These are phyloP conservation scores for Tetraodon nigroviridis DNA, from an alignment of 2,113 vertebrate species.

Conservation along the genomic window DNA sequence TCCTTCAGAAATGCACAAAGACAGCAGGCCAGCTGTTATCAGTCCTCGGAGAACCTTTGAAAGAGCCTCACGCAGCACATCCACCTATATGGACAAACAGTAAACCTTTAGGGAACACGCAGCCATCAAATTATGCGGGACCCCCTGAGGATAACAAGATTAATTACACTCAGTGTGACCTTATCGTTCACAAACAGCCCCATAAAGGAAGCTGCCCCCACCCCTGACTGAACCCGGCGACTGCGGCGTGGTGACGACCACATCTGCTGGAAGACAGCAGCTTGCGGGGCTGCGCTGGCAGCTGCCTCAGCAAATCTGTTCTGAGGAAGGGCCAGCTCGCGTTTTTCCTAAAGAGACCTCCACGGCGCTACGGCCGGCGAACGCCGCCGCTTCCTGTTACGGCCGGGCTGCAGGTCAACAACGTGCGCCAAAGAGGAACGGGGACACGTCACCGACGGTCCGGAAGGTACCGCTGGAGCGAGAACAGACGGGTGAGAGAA, in stretches of 20 bases:
- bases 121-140: constrained; percentile 36
- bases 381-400: not conserved
- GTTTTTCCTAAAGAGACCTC: constrained; percentile 39
- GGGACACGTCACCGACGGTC: constrained; percentile 26
- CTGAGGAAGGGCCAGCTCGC: constrained; percentile 17
- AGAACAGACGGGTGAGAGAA: not conserved
- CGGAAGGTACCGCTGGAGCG: constrained; percentile 1
- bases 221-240: constrained; percentile 31
- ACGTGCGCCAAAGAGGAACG: too few species aligned
- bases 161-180: constrained; percentile 63
- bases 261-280: constrained; percentile 44
- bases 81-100: constrained; percentile 3
- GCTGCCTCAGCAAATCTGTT: constrained; percentile 49
- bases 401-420: too few species aligned
- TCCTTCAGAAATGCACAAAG: constrained; percentile 71
- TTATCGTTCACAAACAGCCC: constrained; percentile 61
- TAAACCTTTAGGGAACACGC: constrained; percentile 53
- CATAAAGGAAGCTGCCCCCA: constrained; percentile 43
- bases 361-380: constrained; percentile 14
- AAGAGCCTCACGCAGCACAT: constrained; percentile 2
- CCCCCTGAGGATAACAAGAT: constrained; percentile 51
- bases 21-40: constrained; percentile 24
- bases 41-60: constrained; percentile 6
- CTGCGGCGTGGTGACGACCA: constrained; percentile 45
- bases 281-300: constrained; percentile 49